Evolutionary conservation across 2,797 vertebrate species (phyloP).

Genomic region (Pseudomugil tenellus): DNA sequence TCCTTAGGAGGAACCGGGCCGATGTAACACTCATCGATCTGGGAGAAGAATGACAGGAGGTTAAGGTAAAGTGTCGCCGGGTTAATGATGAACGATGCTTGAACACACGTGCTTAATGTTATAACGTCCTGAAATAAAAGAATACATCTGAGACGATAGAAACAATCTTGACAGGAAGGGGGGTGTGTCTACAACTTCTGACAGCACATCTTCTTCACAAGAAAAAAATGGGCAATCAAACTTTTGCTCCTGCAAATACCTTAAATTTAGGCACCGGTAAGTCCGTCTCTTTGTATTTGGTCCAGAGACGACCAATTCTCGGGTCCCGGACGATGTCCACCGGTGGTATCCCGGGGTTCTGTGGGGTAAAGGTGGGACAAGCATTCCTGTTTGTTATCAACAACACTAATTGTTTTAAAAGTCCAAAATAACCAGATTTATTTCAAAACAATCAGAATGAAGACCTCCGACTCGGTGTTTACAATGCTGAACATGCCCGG

Average conservation of each 20-base stretch:
- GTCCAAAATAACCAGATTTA: constrained; percentile 24
- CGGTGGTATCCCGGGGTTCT: constrained; percentile 94
- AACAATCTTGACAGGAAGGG: constrained; percentile 51
- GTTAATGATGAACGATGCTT: no score
- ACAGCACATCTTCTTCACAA: constrained; percentile 55
- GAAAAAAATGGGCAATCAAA: constrained; percentile 6
- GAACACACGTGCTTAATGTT: background rate
- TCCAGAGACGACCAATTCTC: constrained; percentile 96
- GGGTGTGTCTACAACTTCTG: constrained; percentile 76
- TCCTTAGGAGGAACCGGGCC: constrained; percentile 98
- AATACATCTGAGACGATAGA: background rate
- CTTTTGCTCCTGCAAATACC: constrained; percentile 72
- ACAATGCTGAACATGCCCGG: constrained; percentile 34
- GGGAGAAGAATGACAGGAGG: constrained; percentile 24
- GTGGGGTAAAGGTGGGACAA: constrained; percentile 31
- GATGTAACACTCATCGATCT: constrained; percentile 99
- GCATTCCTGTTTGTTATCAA: constrained; percentile 45
- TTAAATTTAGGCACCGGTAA: constrained; percentile 98
- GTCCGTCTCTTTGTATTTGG: constrained; percentile 96
- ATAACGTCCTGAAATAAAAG: background rate
- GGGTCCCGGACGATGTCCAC: constrained; percentile 96
- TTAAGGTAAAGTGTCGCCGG: constrained; percentile 2
- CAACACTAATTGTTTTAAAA: constrained; percentile 73
- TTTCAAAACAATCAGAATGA: background rate
- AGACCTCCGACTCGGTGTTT: background rate